phyloP scores from a whole-genome alignment of 2,113 vertebrate species.

The Odobenus rosmarus region DNA sequence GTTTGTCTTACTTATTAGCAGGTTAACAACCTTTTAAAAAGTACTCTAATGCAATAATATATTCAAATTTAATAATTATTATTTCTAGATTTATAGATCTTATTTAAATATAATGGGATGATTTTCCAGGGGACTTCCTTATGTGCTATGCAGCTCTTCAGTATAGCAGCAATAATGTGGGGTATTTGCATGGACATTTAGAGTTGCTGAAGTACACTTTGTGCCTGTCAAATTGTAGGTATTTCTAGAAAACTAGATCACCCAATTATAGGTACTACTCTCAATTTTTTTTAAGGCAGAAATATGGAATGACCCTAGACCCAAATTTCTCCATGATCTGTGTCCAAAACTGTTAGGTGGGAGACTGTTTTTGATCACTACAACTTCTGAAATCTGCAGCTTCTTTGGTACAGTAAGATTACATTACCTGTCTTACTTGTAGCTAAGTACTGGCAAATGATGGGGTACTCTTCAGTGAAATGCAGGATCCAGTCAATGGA shows the following conservation, averaged over 20 bases:
- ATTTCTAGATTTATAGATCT: background rate
- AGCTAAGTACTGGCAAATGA: background rate
- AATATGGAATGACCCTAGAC: background rate
- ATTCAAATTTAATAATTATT: background rate
- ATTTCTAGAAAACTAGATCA: background rate
- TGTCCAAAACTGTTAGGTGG: background rate
- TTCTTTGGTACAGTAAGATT: background rate
- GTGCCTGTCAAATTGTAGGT: background rate
- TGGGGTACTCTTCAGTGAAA: background rate
- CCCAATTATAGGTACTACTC: background rate
- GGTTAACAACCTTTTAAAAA: background rate
- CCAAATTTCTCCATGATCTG: background rate
- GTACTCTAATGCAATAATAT: background rate
- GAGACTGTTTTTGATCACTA: background rate
- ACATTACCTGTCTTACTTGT: accelerated
- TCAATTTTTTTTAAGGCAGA: background rate
- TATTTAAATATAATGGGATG: background rate
- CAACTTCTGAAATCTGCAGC: background rate
- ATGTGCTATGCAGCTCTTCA: background rate
- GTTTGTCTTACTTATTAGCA: background rate
- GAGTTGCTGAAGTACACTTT: background rate
- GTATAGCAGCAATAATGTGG: background rate
- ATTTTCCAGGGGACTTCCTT: background rate
- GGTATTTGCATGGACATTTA: background rate
- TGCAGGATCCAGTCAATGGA: background rate